Conservation (phyloP, 2,797 vertebrate genomes). For the Tarsius wallacei region DNA sequence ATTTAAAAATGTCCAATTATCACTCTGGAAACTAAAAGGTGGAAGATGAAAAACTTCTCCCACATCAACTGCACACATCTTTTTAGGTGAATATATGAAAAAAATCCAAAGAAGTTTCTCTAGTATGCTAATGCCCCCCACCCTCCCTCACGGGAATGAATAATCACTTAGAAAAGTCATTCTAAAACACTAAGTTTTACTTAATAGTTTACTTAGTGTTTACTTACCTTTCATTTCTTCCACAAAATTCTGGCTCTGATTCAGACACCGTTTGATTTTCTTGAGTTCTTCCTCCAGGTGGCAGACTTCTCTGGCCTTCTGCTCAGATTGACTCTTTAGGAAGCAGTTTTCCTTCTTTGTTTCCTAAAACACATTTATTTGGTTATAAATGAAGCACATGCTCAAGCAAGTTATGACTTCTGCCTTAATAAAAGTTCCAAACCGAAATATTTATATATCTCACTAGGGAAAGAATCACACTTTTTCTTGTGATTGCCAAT, state of each 20-base stretch:
- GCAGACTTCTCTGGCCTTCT: constrained; percentile 90
- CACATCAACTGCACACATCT: neutral
- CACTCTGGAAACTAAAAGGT: constrained; percentile 27
- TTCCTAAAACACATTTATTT: constrained; percentile 90
- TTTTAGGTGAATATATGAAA: neutral
- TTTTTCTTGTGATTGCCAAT: neutral
- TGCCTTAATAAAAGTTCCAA: neutral
- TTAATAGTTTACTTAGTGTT: too few relatives aligned
- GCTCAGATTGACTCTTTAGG: constrained; percentile 91
- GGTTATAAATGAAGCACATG: constrained; percentile 43
- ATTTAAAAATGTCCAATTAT: neutral
- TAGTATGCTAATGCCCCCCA: neutral
- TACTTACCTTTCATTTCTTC: constrained; percentile 95
- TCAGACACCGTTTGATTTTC: constrained; percentile 90
- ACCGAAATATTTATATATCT: neutral
- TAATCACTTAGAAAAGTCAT: neutral
- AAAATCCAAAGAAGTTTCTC: neutral
- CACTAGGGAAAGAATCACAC: neutral
- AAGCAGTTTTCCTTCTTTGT: constrained; percentile 92
- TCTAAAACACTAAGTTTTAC: neutral
- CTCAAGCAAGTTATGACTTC: neutral
- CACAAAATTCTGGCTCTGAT: constrained; percentile 91
- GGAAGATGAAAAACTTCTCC: neutral
- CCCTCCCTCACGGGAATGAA: neutral
- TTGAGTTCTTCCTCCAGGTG: constrained; percentile 94